A percentile compares a stretch with the other conserved stretches of the same genome.
Conservation (phyloP, 53 echinoderm and acorn worm genomes). For the Zoroaster sp. region DNA sequence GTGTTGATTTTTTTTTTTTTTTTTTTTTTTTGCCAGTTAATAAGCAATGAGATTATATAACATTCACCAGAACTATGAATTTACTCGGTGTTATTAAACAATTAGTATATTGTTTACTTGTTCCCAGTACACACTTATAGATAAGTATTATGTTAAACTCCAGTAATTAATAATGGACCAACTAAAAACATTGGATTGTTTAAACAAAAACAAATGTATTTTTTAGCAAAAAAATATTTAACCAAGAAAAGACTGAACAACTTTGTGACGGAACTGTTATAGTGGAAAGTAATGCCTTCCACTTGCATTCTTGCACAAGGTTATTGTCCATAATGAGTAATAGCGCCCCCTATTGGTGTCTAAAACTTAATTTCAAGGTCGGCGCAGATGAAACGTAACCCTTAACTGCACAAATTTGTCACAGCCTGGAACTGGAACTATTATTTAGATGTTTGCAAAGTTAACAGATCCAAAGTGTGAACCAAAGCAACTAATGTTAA, state of each 20-base stretch:
- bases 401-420: too few relatives aligned
- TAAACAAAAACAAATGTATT: neutral
- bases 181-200: neutral
- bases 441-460: too few relatives aligned
- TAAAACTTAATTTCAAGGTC: too few relatives aligned
- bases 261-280: neutral
- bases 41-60: slow-evolving; percentile 13
- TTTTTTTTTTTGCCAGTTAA: neutral
- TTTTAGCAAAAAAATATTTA: slow-evolving; percentile 2
- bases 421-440: too few relatives aligned
- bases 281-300: neutral
- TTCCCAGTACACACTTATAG: slow-evolving; percentile 19
- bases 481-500: too few relatives aligned
- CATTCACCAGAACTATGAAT: neutral
- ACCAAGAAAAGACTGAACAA: neutral
- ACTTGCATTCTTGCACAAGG: neutral
- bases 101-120: neutral
- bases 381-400: too few relatives aligned
- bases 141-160: neutral
- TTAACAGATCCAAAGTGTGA: too few relatives aligned
- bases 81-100: neutral
- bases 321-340: too few relatives aligned
- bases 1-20: neutral
- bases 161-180: slow-evolving; percentile 30
- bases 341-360: too few relatives aligned